Base-by-base conservation (phyloP, 2,797 vertebrate genomes). In the Craterocephalus amniculus region DNA sequence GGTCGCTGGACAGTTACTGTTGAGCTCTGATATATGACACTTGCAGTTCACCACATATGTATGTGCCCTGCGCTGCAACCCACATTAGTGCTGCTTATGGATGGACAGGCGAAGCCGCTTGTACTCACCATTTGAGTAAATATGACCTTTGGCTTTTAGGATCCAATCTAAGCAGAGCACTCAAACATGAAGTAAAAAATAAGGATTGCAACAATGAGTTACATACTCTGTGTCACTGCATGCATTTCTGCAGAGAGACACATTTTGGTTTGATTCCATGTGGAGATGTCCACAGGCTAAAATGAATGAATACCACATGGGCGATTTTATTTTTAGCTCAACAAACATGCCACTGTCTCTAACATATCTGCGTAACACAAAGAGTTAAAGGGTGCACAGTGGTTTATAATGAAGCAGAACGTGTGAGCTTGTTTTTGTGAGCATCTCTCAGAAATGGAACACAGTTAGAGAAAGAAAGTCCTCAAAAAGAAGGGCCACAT, bases 61-160 rank as follows among this genome's bases (percentile, higher is more conserved):
- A 54, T 59, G 54, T 57, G 54, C 51, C 74, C 34, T 64, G 24
- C n/a, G 32, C 56, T 66, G 31, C 79, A 72, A 78, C 73, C 71
- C 34, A 78, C 27, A 70, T 76, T 43, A 81, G 62, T 38, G 1
- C n/a, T 34, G 40, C 58, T 54, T 40, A 65, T 26, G 38, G 29
- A 34, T 67, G 32, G 22, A 18, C 36, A 81, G 57, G 57, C 56
- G 67, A 65, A 29, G 67, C 67, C 76, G 72, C 63, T 81, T 59
- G 36, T 48, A 3, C 16, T 36, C 80, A 68, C 70, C 67, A 12
- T 79, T 58, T 31, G 55, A 83, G 72, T 61, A 79, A 85, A 89
- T 48, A 82, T 68, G 72, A 83, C 72, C 80, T 75, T 79, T 80
- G 69, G 78, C 69, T 63, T 63, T 22, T 16, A 11, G 40, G 56